Percentiles rank a stretch among this genome's conserved stretches.
These are phyloP conservation scores for Micropoecilia bifurca DNA, from an alignment of 2,797 vertebrate genomes.

Conservation along the genomic window DNA sequence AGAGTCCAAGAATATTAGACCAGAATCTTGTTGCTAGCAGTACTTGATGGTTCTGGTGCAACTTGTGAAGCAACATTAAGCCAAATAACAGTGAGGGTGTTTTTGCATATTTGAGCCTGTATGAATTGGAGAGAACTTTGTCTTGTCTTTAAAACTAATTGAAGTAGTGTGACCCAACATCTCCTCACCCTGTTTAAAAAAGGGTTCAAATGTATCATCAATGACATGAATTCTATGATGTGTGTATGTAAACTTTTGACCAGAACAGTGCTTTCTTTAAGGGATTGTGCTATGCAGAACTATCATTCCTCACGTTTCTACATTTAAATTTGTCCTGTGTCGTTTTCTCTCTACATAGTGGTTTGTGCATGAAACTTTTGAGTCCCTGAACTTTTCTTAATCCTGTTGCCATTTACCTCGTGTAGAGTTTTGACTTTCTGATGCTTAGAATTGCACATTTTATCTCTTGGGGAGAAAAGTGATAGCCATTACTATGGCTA, in stretches of 20 bases:
- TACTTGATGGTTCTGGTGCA: neutral
- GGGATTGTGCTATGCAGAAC: slow-evolving; percentile 61
- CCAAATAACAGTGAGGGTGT: neutral
- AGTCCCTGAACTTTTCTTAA: slow-evolving; percentile 29
- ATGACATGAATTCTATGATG: neutral
- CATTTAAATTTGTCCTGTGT: slow-evolving; percentile 12
- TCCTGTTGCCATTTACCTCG: slow-evolving; percentile 46
- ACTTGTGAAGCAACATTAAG: neutral
- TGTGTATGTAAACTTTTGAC: slow-evolving; percentile 1
- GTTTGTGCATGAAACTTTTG: slow-evolving; percentile 24
- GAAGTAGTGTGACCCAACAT: neutral
- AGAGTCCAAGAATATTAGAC: neutral
- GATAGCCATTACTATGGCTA: slow-evolving; percentile 5
- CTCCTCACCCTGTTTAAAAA: neutral
- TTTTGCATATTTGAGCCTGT: neutral
- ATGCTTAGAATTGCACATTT: slow-evolving; percentile 36
- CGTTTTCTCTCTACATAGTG: slow-evolving; percentile 5
- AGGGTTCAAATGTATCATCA: neutral
- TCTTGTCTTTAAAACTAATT: neutral
- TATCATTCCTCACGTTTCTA: slow-evolving; percentile 54
- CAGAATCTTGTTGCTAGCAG: neutral
- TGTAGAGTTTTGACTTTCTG: slow-evolving; percentile 32
- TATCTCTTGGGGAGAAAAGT: slow-evolving; percentile 25
- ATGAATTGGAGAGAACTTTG: neutral
- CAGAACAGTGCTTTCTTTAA: slow-evolving; percentile 24